Base-by-base conservation (phyloP, 2,888 invertebrate species). In the Esperia sulphurella region DNA sequence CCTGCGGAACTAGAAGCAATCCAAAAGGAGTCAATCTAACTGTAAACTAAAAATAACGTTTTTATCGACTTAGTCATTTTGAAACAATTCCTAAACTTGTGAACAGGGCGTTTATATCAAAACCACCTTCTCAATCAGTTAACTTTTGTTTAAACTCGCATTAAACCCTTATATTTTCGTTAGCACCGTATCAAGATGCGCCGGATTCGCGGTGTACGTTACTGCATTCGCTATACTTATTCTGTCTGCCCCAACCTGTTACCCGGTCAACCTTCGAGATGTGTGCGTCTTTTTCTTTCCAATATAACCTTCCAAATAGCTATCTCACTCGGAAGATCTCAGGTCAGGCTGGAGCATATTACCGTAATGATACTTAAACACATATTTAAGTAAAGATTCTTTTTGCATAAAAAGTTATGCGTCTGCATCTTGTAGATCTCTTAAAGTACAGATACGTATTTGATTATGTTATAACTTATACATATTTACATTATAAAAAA, bases 291-390 rank as follows among this genome's bases (percentile, higher is more conserved):
- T 72, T 53, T 61, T 85, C 59, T 31, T 50, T 44, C 71, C 6
- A 41, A 51, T 37, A 14, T 51, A 54, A 60, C 57, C 48, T 52
- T 41, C 44, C 30, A 69, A 72, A 61, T 45, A 49, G 14, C 62
- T 54, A 49, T 84, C 82, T 58, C 65, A 7, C 49, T 83, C 74
- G 41, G 53, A 57, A 75, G 59, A 75, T 75, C 78, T 73, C 79
- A 72, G 87, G 87, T 88, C 87, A 87, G 81, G 70, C 76, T 71
- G 59, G 63, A 75, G 78, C 71, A 78, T 78, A 85, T 87, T 85
- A 86, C 83, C 63, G 85, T 89, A 88, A 89, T 88, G 83, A 87
- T 86, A 87, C 84, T 82, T 86, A 86, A 87, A 87, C 80, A 87
- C 86, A 87, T 83, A 87, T 88, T 86, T 87, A 86, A 85, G 86